phyloP scores from a whole-genome alignment of 1,140 invertebrate genomes.

The Drosophila melanica region DNA sequence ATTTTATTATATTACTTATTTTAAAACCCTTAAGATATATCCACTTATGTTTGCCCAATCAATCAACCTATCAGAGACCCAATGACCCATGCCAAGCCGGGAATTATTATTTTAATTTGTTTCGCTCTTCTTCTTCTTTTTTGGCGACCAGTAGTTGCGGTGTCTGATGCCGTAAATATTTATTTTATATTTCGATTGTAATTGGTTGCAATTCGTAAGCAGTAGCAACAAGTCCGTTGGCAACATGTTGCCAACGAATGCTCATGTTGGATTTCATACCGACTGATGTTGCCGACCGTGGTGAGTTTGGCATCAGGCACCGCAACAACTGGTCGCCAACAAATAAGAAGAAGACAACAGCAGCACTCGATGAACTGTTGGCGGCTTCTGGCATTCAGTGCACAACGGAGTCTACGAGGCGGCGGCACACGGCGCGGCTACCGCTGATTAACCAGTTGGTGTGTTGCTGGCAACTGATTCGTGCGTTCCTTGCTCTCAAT shows the following conservation, averaged over 20 bases:
- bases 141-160: too few relatives aligned
- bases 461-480: neutral
- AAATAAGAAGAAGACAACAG: conserved; percentile 16
- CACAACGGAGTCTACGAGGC: conserved; percentile 62
- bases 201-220: neutral
- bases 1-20: too few relatives aligned
- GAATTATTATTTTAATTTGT: too few relatives aligned
- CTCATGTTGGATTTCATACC: neutral
- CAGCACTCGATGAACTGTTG: conserved; percentile 5
- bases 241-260: conserved; percentile 57
- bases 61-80: too few relatives aligned
- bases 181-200: neutral
- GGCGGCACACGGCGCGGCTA: conserved; percentile 54
- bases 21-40: too few relatives aligned
- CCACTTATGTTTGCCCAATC: too few relatives aligned
- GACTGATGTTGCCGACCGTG: conserved; percentile 7
- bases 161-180: too few relatives aligned
- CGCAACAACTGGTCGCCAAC: conserved; percentile 11
- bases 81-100: too few relatives aligned
- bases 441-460: conserved; percentile 22
- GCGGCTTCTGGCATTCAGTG: conserved; percentile 49
- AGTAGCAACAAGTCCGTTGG: conserved; percentile 52
- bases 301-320: conserved; percentile 40
- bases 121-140: too few relatives aligned
- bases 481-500: neutral